These are phyloP conservation scores for Sinella curviseta DNA, from an alignment of 1,140 invertebrate genomes.

Conservation along the genomic window DNA sequence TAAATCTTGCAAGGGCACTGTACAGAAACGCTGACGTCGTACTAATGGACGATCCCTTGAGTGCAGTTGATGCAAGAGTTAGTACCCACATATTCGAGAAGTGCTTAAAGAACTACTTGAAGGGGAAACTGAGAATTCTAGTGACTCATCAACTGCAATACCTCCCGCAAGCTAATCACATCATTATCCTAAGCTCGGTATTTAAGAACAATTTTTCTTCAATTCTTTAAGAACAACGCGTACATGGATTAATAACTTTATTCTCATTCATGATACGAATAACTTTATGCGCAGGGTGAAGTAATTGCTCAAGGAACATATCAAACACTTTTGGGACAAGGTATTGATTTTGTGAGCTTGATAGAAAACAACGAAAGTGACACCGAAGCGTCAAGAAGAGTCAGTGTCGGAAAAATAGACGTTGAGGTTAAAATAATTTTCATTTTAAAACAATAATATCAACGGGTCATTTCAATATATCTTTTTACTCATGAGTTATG, in stretches of 20 bases:
- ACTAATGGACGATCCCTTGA: slow-evolving; percentile 55
- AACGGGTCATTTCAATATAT: no score
- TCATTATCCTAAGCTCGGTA: slow-evolving; percentile 72
- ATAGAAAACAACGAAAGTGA: slow-evolving; percentile 39
- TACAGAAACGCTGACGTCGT: not conserved
- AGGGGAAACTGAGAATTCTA: slow-evolving; percentile 61
- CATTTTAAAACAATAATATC: not conserved
- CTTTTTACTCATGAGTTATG: no score
- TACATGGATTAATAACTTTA: not conserved
- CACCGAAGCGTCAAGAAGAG: not conserved
- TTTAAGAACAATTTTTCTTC: no score
- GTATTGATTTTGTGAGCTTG: slow-evolving; percentile 45
- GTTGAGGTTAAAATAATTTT: slow-evolving; percentile 6
- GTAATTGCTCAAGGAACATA: slow-evolving; percentile 41
- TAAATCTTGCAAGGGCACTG: not conserved
- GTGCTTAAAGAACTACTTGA: slow-evolving; percentile 46
- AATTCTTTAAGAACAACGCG: no score
- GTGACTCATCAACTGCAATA: slow-evolving; percentile 85
- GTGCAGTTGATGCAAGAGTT: slow-evolving; percentile 60
- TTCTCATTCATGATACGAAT: not conserved
- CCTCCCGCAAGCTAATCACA: slow-evolving; percentile 71
- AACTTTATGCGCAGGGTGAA: slow-evolving; percentile 42
- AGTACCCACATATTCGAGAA: slow-evolving; percentile 59
- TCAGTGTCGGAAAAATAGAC: slow-evolving; percentile 25
- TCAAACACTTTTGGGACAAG: slow-evolving; percentile 30